Percentiles rank a stretch among this genome's conserved stretches.
Conservation (phyloP, 2,797 vertebrate genomes). For the Sebastes taczanowskii region DNA sequence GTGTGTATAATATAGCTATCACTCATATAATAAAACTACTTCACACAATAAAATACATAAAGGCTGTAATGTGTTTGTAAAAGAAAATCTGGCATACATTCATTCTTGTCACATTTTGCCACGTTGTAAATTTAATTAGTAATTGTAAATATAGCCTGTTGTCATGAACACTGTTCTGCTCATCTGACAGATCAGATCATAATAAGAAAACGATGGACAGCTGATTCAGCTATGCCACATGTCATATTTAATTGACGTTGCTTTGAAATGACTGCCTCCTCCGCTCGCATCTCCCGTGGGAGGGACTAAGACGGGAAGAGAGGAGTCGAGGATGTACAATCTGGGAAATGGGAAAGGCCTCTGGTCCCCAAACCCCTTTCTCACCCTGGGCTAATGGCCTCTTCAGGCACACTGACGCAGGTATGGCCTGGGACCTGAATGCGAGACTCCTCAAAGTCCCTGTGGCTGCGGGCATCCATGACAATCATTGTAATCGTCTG, state of each 20-base stretch:
- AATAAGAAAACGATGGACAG: not conserved
- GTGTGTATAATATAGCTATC: too few species aligned
- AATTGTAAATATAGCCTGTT: not conserved
- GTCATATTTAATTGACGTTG: not conserved
- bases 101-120: not conserved
- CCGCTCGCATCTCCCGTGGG: too few species aligned
- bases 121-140: not conserved
- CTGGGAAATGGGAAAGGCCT: not conserved
- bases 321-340: too few species aligned
- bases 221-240: not conserved
- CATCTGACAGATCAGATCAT: not conserved
- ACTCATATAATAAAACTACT: too few species aligned
- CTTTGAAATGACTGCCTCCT: too few species aligned
- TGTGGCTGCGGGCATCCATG: constrained; percentile 91
- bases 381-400: constrained; percentile 93
- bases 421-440: constrained; percentile 84
- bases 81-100: not conserved
- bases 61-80: too few species aligned
- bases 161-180: not conserved
- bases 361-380: constrained; percentile 2
- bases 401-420: constrained; percentile 91
- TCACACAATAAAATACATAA: too few species aligned
- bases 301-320: too few species aligned
- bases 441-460: constrained; percentile 91
- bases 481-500: constrained; percentile 87